phyloP scores from a whole-genome alignment of 2,888 invertebrate genomes.

The Apocheima hispidaria region DNA sequence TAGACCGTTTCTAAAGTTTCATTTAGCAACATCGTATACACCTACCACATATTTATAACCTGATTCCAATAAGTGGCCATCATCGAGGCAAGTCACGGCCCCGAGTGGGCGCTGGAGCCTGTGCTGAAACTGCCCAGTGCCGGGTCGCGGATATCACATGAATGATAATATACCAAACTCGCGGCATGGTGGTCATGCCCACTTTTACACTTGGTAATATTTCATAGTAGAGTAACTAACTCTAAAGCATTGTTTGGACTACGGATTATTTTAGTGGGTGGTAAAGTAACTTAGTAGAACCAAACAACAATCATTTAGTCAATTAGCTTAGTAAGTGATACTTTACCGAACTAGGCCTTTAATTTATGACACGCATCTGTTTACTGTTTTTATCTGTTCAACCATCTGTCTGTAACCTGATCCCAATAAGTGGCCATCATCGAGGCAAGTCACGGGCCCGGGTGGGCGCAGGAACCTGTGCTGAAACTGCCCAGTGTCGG shows the following conservation, averaged over 20 bases:
- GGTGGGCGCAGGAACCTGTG: conserved; percentile 41
- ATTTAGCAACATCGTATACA: too few relatives aligned
- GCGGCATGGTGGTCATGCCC: conserved; percentile 38
- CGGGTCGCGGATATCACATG: conserved; percentile 67
- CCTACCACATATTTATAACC: conserved; percentile 25
- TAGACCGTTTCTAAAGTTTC: too few relatives aligned
- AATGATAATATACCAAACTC: conserved; percentile 69
- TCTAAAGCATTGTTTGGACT: too few relatives aligned
- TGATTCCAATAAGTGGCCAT: conserved; percentile 42
- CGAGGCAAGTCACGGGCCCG: conserved; percentile 56
- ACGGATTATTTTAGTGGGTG: too few relatives aligned
- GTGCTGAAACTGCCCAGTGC: conserved; percentile 47
- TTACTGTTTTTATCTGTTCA: too few relatives aligned
- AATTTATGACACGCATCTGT: too few relatives aligned
- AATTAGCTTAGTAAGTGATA: too few relatives aligned
- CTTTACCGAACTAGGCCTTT: too few relatives aligned
- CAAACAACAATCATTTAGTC: too few relatives aligned
- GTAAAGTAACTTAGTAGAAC: too few relatives aligned
- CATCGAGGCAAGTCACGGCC: conserved; percentile 57
- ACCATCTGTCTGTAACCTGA: conserved; percentile 29
- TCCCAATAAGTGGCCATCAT: conserved; percentile 44
- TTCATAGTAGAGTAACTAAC: neutral
- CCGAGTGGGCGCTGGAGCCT: conserved; percentile 43
- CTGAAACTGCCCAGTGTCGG: conserved; percentile 48
- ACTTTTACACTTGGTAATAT: neutral